phyloP scores from a whole-genome alignment of 2,113 vertebrate genomes.

The Cyphomyrus plagiostoma region DNA sequence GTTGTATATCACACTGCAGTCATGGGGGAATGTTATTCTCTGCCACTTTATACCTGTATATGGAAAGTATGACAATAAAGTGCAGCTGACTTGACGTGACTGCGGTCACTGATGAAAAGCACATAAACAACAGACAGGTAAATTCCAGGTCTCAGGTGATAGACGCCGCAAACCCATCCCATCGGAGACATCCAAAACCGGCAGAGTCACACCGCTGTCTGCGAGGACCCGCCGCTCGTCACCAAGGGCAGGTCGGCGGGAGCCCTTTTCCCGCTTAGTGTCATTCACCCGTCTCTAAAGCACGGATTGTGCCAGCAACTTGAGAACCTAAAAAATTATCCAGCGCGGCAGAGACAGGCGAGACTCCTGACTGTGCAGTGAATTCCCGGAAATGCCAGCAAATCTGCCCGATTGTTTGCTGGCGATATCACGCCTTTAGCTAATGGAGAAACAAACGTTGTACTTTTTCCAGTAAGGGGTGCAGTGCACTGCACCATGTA shows the following conservation, averaged over 20 bases:
- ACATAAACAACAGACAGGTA: not conserved
- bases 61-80: not conserved
- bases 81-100: not conserved
- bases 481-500: constrained; percentile 45
- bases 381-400: constrained; percentile 36
- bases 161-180: not conserved
- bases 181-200: not conserved
- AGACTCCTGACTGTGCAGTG: constrained; percentile 32
- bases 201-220: not conserved
- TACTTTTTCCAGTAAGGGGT: constrained; percentile 44
- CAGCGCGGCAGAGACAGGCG: constrained; percentile 16
- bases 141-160: not conserved
- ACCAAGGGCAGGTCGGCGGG: constrained; percentile 23
- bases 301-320: constrained; percentile 26
- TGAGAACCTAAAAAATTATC: constrained; percentile 44
- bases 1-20: not conserved
- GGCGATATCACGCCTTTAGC: constrained; percentile 34
- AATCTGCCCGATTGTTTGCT: constrained; percentile 36
- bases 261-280: not conserved
- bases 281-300: constrained; percentile 34
- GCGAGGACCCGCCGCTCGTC: constrained; percentile 37
- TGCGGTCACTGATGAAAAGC: not conserved
- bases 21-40: not conserved
- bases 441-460: constrained; percentile 43
- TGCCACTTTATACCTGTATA: not conserved